Evolutionary conservation across 1,140 invertebrate species (phyloP).

Genomic region (Macrobrachium nipponense): DNA sequence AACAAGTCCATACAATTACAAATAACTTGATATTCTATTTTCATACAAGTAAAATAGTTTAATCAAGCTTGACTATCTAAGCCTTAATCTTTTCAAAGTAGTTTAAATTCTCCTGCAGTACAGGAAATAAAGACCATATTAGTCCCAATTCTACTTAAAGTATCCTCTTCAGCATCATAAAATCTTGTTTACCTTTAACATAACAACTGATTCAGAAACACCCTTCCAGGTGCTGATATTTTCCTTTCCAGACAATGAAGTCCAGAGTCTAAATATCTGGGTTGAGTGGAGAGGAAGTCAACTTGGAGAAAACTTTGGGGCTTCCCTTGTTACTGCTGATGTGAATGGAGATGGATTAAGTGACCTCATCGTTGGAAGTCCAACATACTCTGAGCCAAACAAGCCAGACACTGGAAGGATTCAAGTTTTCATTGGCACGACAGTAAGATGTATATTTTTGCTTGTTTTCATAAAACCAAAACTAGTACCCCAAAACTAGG

Average conservation of each 20-base stretch:
- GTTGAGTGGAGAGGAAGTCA: constrained; percentile 72
- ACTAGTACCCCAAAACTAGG: neutral
- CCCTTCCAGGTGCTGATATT: constrained; percentile 67
- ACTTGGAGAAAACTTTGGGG: constrained; percentile 83
- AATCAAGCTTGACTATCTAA: too few species aligned
- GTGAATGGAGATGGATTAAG: constrained; percentile 78
- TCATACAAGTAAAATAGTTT: too few species aligned
- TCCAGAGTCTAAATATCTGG: constrained; percentile 64
- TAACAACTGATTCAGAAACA: neutral
- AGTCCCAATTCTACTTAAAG: neutral
- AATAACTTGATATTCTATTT: too few species aligned
- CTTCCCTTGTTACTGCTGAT: constrained; percentile 77
- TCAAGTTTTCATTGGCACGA: constrained; percentile 72
- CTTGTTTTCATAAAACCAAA: neutral
- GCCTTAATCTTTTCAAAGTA: too few species aligned
- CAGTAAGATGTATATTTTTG: constrained; percentile 36
- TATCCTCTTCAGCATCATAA: neutral
- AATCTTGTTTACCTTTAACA: neutral
- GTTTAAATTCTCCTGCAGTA: too few species aligned
- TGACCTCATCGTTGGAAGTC: constrained; percentile 84
- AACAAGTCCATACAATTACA: too few species aligned
- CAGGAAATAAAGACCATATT: too few species aligned
- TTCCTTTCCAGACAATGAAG: constrained; percentile 62
- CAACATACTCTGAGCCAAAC: constrained; percentile 72
- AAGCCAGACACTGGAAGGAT: constrained; percentile 74